Base-by-base conservation (phyloP, 2,797 vertebrate genomes). In the Enteromius paludinosus region DNA sequence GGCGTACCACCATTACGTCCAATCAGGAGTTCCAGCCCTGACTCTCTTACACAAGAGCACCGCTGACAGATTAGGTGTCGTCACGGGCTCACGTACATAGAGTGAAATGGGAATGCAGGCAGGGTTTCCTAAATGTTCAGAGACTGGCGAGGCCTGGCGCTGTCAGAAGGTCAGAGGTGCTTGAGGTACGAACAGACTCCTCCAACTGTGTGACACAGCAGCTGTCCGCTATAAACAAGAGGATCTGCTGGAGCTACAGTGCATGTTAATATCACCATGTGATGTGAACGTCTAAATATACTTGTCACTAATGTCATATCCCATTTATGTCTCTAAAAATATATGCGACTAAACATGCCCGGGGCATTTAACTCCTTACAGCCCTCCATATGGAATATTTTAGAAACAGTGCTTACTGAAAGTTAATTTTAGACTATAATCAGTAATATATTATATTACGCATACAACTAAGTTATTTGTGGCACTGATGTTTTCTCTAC, bases 11-110 rank as follows among this genome's bases (percentile, higher is more conserved):
- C 71, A 83, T 82, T 84, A 79, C 65, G 65, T 83, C 79, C 78
- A 84, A 84, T 83, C 85, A 84, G 78, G 74, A 85, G 71, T 68
- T 47, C 75, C 73, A 73, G 68, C 75, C 61, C 78, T 88, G 88
- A 91, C 90, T 88, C 87, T 92, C 90, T 92, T 89, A 90, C 89
- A 88, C 89, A 91, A 91, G 90, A 81, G 64, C 35, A 18, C 77
- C 49, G 38, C 78, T 87, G 83, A 86, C 79, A n/a, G 88, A 92
- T 92, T 90, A 91, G 79, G 83, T 91, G 89, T 90, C 82, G 77
- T 92, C 92, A 93, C 72, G 64, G 72, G 59, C 79, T 81, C 84
- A 86, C 65, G 59, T 80, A 84, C 70, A 59, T 23, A 81, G 33
- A 81, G 76, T 35, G 70, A 38, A 62, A 62, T 25, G 52, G 77